Evolutionary conservation across 2,888 invertebrate genomes (phyloP), one percentile per base, ranked within the genome.

Genomic region (Choreutis nemorana): DNA sequence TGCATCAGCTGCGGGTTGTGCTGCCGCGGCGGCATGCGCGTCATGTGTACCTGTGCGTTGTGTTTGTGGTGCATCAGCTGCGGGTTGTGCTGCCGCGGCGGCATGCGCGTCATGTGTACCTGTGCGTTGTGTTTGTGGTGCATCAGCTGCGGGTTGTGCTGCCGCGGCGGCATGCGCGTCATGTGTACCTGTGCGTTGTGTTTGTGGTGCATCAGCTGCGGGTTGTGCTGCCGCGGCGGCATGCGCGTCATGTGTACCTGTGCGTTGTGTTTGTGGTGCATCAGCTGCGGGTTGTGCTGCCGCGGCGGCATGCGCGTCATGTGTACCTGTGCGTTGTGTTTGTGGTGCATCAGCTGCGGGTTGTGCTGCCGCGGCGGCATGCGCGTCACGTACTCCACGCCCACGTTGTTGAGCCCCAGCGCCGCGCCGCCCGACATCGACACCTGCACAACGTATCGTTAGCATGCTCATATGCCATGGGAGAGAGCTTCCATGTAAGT

Each of bases 311-410:
- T 8, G 8, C 26, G 6, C 6, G 13, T 26, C 7, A 7, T 5
- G 14, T 15, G 10, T 44, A 71, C 70, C 71, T 71, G 73, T 6
- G 64, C 49, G 44, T 56, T 55, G 39, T 65, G 64, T 35, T 66
- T 65, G 50, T 9, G 27, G 16, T 18, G 20, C n/a, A 18, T 5
- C 34, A 54, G 61, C 52, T 63, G 53, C 37, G 47, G 57, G 33
- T 47, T 44, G 29, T 50, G 54, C 34, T 48, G 43, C 38, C 45
- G 32, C 28, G 66, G 57, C 32, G 72, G 65, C 45, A n/a, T n/a
- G 1, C 79, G 63, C 32, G 77, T 79, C 47, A 65, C 77, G 36
- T 48, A 41, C 56, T 68, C 72, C 31, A 66, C 72, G 45, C 62
- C 50, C 36, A 48, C 57, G 41, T 38, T 32, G 30, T 40, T 41